Evolutionary conservation across 2,888 invertebrate genomes (phyloP), one percentile per base, ranked within the genome.

Genomic region (Pristionchus mayeri): DNA sequence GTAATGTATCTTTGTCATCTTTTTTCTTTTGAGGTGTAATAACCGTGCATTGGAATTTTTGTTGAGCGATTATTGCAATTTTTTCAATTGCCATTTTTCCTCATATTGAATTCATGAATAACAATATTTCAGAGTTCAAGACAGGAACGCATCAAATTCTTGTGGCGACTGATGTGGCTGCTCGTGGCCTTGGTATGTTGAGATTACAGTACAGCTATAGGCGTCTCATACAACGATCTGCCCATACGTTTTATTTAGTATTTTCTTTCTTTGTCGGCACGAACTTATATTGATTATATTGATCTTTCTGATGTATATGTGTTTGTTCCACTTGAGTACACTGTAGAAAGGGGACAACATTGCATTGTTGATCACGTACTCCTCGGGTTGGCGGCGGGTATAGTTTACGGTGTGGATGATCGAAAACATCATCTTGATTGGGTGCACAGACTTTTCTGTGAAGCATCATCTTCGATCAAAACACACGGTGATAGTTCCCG

Each of bases 91-190:
- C 6, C 13, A 4, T 11, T 76, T 24, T 76, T 9, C 13, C n/a
- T 9, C 9, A 13, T 9, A 30, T 11, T 6, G 4, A 13, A 16
- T 24, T 27, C 21, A n/a, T 18, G 4, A 50, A 52, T 54, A 3
- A 6, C 7, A 16, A 7, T 27, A 18, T 88, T 90, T 79, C 85
- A 88, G 94, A 96, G 93, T 98, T 98, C 93, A 95, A 96, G 88
- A 95, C 94, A 91, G 96, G 97, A 40, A 95, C 95, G 91, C 95
- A 95, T 0, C 96, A 96, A 84, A 96, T 98, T 90, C 94, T 98
- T 88, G 96, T 98, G 84, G 98, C 98, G 0, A 98, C 98, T 18
- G 98, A 98, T 94, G 98, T 98, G 37, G 98, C 98, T 78, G 97
- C 98, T 54, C 88, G 92, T 79, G 92, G 92, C 57, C 86, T 92